Conservation (phyloP, 2,888 invertebrate species). For the Ochropacha duplaris region DNA sequence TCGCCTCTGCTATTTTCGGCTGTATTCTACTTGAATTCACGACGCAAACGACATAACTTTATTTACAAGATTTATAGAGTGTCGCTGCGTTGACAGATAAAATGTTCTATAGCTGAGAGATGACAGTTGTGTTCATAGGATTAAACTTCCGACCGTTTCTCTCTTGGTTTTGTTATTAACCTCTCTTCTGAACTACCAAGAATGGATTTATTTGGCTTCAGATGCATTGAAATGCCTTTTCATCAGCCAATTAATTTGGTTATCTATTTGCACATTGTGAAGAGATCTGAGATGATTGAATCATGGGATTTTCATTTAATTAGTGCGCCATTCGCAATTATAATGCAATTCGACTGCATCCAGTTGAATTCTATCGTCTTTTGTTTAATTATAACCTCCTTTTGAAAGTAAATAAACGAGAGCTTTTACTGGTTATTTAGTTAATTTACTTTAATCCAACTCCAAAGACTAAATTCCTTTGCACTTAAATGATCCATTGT, state of each 20-base stretch:
- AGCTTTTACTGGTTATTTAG: not conserved
- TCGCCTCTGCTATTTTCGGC: constrained; percentile 8
- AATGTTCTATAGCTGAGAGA: not conserved
- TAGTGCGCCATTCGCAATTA: too few relatives aligned
- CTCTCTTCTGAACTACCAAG: not conserved
- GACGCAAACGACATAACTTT: constrained; percentile 1
- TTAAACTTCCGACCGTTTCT: not conserved
- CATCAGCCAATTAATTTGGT: not conserved
- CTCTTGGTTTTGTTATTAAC: not conserved
- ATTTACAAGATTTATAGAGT: not conserved
- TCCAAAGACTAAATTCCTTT: not conserved
- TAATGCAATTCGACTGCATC: too few relatives aligned
- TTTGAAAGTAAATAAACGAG: too few relatives aligned
- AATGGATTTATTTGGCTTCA: not conserved
- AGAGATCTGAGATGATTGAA: not conserved
- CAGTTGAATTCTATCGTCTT: too few relatives aligned
- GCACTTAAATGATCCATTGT: not conserved
- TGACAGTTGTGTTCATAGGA: not conserved
- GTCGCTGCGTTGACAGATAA: not conserved
- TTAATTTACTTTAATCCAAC: not conserved
- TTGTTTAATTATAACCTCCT: too few relatives aligned
- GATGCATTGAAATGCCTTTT: not conserved
- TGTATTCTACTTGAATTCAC: constrained; percentile 7
- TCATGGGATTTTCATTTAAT: too few relatives aligned
- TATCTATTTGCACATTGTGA: not conserved